Base-by-base conservation (phyloP, 2,113 vertebrate genomes). In the Turdus rufiventris region DNA sequence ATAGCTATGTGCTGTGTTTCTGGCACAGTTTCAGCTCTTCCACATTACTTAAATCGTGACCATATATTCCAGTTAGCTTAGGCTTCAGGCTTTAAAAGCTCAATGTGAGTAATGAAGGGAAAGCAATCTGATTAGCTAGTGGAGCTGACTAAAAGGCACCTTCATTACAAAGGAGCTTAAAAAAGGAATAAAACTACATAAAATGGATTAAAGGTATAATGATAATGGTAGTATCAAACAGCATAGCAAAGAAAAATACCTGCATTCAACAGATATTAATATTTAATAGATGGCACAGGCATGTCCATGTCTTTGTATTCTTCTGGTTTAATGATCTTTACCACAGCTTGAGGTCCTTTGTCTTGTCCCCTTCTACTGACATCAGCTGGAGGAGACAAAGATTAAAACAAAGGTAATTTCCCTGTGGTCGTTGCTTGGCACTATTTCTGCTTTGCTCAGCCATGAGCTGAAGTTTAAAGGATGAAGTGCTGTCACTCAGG, bases 341-440 rank as follows among this genome's bases (percentile, higher is more conserved):
- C 89, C 88, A 62, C 88, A 94, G 92, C 90, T 80, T 91, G 94
- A 96, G 53, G 73, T 91, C 85, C 61, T 96, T 96, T 96, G 94
- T 94, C 89, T 82, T 76, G 83, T 94, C 82, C 58, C 71, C 47
- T 95, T 94, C 93, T 79, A 85, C 83, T 94, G 82, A 90, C 88
- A 96, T 90, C 92, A 96, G 92, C 92, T 96, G 79, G 83, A 93
- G 77, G 58, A 84, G 73, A 78, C 31, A 68, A 57, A 86, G 92
- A 96, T 82, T 77, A 91, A 92, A 94, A 92, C 85, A 81, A 85
- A 72, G 78, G 66, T 77, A 83, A 94, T 96, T 96, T 93, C 89
- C 93, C 95, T 82, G 40, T 43, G 85, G 89, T 62, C 9, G 0
- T 88, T 56, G 62, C 88, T 94, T 97, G 96, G 91, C 95, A 48